These are phyloP conservation scores for Drosophila anceps DNA, from an alignment of 2,888 invertebrate species.

Conservation along the genomic window DNA sequence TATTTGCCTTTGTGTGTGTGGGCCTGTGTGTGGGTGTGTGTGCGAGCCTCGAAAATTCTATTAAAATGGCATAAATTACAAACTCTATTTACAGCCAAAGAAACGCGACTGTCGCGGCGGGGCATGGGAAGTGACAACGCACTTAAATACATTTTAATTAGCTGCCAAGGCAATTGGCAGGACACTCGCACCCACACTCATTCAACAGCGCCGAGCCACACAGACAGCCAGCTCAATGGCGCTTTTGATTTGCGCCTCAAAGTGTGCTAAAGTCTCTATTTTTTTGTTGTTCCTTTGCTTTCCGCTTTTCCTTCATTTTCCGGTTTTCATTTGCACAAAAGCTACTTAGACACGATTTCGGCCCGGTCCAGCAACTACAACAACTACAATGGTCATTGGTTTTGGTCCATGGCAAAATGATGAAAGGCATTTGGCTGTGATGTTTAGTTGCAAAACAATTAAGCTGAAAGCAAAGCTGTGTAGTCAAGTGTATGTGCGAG, in stretches of 20 bases:
- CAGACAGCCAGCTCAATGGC: constrained; percentile 22
- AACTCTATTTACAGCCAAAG: constrained; percentile 44
- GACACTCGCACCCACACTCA: constrained; percentile 6
- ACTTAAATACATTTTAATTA: constrained; percentile 78
- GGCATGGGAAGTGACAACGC: constrained; percentile 34
- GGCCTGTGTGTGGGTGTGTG: constrained; percentile 13
- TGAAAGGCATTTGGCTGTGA: constrained; percentile 74
- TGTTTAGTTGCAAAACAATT: constrained; percentile 79
- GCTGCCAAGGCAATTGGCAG: constrained; percentile 58
- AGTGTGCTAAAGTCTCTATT: constrained; percentile 50
- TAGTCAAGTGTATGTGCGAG: constrained; percentile 48
- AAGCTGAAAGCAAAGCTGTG: constrained; percentile 79
- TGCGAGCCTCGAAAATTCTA: constrained; percentile 51
- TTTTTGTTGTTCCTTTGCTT: constrained; percentile 23
- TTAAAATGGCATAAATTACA: constrained; percentile 66
- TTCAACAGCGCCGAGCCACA: not conserved
- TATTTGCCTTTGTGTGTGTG: constrained; percentile 31
- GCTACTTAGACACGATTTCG: constrained; percentile 76
- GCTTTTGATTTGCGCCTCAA: constrained; percentile 60
- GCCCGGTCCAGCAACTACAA: constrained; percentile 12
- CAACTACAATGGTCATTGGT: constrained; percentile 22
- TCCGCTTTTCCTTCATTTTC: constrained; percentile 45
- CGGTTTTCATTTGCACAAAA: constrained; percentile 73
- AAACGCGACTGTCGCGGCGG: constrained; percentile 1
- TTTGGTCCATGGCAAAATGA: constrained; percentile 50